Base-by-base conservation (phyloP, 1,140 invertebrate species). In the Condylostylus longicornis region DNA sequence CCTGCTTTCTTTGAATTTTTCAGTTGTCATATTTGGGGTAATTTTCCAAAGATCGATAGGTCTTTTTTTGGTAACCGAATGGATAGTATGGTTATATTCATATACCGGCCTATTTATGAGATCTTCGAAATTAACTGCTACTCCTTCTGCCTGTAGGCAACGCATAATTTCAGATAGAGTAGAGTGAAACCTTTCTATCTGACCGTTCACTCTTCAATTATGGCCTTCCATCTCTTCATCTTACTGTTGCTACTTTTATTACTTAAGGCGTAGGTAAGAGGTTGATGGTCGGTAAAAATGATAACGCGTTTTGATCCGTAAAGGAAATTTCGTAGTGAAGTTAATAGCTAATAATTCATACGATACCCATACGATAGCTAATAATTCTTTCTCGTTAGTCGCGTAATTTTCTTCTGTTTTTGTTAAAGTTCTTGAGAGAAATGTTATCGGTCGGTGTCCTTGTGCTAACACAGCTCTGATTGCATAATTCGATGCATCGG, bases 301-400 rank as follows among this genome's bases (percentile, higher is more conserved):
- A 35, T 45, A 12, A 54, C 44, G 33, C 47, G 45, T 20, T 23
- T 22, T 30, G 45, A 47, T 22, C 44, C 42, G 21, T 47, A 51
- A 9, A 57, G 35, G 38, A 46, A 54, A n/a, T 43, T 47, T 27
- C 50, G 37, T 27, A 64, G 62, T 19, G 58, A 43, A 33, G 61
- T 47, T 5, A 64, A 44, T 1, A 53, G n/a, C n/a, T n/a, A n/a
- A n/a, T n/a, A n/a, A n/a, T n/a, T n/a, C n/a, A n/a, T n/a, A n/a
- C n/a, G n/a, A n/a, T n/a, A n/a, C 54, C 46, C 46, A 57, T 8
- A 69, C 42, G 12, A 54, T 46, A 5, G 45, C 49, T 34, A 55
- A 40, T 17, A 49, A 42, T 41, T 55, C 42, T 35, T 44, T 46
- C 31, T 55, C 48, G 2, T 42, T 52, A 4, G 50, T 44, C 0